Base-by-base conservation (phyloP, 2,888 invertebrate species). In the Drosophila peninsularis region DNA sequence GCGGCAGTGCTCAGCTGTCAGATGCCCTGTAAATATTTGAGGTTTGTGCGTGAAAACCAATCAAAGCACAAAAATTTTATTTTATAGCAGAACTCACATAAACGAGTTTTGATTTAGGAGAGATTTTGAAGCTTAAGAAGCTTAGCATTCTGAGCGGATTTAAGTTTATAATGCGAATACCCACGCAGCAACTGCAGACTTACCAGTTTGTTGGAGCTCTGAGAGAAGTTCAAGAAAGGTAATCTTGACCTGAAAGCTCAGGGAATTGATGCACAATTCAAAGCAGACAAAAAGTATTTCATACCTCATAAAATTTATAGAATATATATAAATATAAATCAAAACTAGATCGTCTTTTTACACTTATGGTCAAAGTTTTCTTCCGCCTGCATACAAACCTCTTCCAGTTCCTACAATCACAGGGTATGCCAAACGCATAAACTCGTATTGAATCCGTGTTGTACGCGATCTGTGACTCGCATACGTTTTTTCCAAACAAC, bases 401-500 rank as follows among this genome's bases (percentile, higher is more conserved):
- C 3, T 5, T 7, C 1, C 14, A 50, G 0, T 6, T 5, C 19
- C 14, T 0, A 14, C 13, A 17, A 0, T 34, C 21, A 37, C 52
- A 52, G 52, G 17, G 52, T 37, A 52, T 52, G 55, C 42, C 58
- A 19, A 37, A 30, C 34, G 37, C 39, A 21, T 37, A 61, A 21
- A 56, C 52, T 68, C 47, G 53, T 49, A 50, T 52, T 14, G 53
- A 41, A 63, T 63, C 21, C 11, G 62, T 75, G 24, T 45, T 27
- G 50, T 24, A 45, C 36, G 27, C 21, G 21, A 36, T 60, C 41
- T 49, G 54, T 53, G 58, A 62, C 56, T 62, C 52, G 57, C 42
- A 69, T 30, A 27, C 11, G 45, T 45, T 45, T 45, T 45, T 45
- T 24, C 45, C 27, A 49, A 61, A 61, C 53, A 62, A 55, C 65